Base-by-base conservation (phyloP, 2,888 invertebrate species). In the Thymelicus lineola region DNA sequence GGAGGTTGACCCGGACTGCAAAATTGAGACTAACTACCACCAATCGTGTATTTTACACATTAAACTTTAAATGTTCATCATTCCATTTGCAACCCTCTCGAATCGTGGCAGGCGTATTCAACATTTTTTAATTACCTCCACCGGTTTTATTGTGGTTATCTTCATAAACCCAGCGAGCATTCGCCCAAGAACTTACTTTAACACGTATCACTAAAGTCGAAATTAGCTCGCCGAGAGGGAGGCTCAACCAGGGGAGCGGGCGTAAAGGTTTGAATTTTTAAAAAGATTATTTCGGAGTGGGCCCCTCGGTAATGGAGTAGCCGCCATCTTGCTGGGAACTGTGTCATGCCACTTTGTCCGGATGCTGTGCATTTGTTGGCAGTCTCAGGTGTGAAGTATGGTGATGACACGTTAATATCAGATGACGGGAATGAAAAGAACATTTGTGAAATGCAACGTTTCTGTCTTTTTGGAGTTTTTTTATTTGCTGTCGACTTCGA, bases 281-380 rank as follows among this genome's bases (percentile, higher is more conserved):
- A 91, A 90, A 86, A 87, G 87, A 89, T 89, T 90, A 89, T 91
- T 89, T 86, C 83, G 80, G 84, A 84, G 84, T 82, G 84, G 70
- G 66, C 80, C 76, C 74, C 75, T 71, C 76, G 76, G 83, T 87
- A 88, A 88, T 86, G 84, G 85, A 85, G 85, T 58, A 79, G 83
- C 80, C 80, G 73, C 77, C 75, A 65, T 70, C 64, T 70, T 70
- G 70, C 45, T 36, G 7, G 48, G 59, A 86, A 85, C 82, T 85
- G 79, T 85, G 87, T 82, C 84, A 84, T 79, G 72, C 76, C 75
- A 69, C 70, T 73, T 68, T 65, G 70, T 72, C 70, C 50, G 35
- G 55, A 12, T 55, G 59, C 61, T 60, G 66, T 66, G 53, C 66
- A 60, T 67, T 66, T 68, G 61, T 48, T 57, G 35, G 15, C 36